Evolutionary conservation across 1,140 invertebrate genomes (phyloP), one percentile per base, ranked within the genome.

Genomic region (Hestina assimilis): DNA sequence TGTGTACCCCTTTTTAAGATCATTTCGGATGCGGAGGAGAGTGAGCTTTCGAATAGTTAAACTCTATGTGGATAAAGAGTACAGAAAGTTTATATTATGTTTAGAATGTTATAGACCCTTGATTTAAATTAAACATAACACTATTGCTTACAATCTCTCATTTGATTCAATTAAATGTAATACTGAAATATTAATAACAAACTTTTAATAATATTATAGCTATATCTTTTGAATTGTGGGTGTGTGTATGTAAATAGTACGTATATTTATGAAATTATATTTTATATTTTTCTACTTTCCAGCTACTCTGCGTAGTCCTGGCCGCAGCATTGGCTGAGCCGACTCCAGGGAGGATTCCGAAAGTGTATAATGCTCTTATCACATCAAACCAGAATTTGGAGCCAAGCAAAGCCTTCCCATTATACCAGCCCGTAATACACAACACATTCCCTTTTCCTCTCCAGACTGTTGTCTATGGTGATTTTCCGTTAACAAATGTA

Each of bases 301-400:
- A 84, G 81, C 23, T 78, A 9, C 53, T 78, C 33, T 62, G 48
- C 35, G 15, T 60, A 6, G 14, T 72, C 15, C 38, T 52, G n/a
- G 57, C 48, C 12, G 33, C 33, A 5, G 62, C 50, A 41, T 75
- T 51, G 59, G 83, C 89, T 4, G 89, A 87, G 6, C 90, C 91
- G 31, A 79, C 84, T 14, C 84, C 79, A 1, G 80, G 70, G 38
- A 85, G 90, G 75, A 88, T 86, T 21, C 94, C 94, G 1, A 93
- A 93, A 68, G 92, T 95, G 9, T 95, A 95, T 80, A 95, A 95
- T 79, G 93, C 93, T 0, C 86, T 95, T 12, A 93, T 95, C 65
- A 94, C 92, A 3, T 93, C 92, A 1, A 92, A 94, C 63, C 92
- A 94, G 66, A 93, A 93, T 72, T 75, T 95, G 17, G 90, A 92